A percentile compares a stretch with the other conserved stretches of the same genome.
Conservation (phyloP, 2,888 invertebrate genomes). For the Heliconius erato region DNA sequence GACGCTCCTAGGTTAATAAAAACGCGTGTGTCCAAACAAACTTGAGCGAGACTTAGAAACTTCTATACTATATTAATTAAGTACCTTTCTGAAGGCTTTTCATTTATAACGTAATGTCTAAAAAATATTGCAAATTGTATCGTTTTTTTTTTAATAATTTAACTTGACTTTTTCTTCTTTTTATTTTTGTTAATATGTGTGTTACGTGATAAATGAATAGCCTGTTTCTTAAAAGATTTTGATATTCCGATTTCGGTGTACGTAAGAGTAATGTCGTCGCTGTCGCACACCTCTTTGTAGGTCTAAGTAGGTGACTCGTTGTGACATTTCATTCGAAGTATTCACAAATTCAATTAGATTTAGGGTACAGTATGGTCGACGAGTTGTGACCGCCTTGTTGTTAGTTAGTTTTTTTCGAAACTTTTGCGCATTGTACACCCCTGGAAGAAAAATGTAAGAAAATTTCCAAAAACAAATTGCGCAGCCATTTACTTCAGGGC, state of each 20-base stretch:
- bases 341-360: conserved; percentile 66
- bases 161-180: neutral
- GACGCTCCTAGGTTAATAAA: conserved; percentile 75
- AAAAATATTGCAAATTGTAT: neutral
- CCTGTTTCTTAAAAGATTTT: conserved; percentile 53
- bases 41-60: conserved; percentile 75
- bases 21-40: conserved; percentile 80
- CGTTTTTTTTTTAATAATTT: neutral
- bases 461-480: too few relatives aligned
- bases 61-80: conserved; percentile 49
- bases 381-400: neutral
- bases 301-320: conserved; percentile 69
- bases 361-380: conserved; percentile 51
- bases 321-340: conserved; percentile 50
- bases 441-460: too few relatives aligned
- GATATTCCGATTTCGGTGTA: conserved; percentile 45
- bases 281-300: conserved; percentile 68
- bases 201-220: conserved; percentile 31
- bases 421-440: too few relatives aligned
- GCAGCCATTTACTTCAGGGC: too few relatives aligned
- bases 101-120: conserved; percentile 2
- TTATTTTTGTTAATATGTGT: neutral
- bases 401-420: too few relatives aligned
- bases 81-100: conserved; percentile 24
- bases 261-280: conserved; percentile 62